Evolutionary conservation across 2,888 invertebrate species (phyloP).

Genomic region (Drosophila vallismaia): DNA sequence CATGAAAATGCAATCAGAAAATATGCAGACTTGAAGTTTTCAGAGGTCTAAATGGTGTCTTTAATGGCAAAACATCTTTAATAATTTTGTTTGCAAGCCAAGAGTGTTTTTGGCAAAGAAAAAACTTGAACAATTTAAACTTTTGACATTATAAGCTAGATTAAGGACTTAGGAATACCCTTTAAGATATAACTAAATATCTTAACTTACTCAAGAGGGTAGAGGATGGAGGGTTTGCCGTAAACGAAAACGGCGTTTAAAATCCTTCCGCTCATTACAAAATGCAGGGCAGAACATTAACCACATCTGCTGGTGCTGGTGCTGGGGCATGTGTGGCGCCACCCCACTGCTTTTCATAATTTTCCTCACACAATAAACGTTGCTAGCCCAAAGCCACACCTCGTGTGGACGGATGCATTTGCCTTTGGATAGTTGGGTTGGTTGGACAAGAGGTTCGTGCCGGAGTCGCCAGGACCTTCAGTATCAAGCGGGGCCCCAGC

Average conservation of each 20-base stretch:
- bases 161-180: conserved; percentile 6
- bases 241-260: conserved; percentile 36
- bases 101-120: background rate
- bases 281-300: conserved; percentile 63
- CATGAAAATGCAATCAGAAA: conserved; percentile 56
- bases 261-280: conserved; percentile 71
- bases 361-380: conserved; percentile 61
- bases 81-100: background rate
- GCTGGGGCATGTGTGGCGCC: conserved; percentile 23
- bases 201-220: no score
- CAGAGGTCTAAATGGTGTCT: conserved; percentile 7
- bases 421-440: conserved; percentile 13
- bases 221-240: background rate
- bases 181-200: background rate
- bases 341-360: conserved; percentile 64
- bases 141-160: background rate
- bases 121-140: background rate
- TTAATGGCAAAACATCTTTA: conserved; percentile 1
- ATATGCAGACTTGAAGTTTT: conserved; percentile 30
- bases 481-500: conserved; percentile 3
- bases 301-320: conserved; percentile 50
- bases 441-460: conserved; percentile 18
- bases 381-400: conserved; percentile 59
- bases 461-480: conserved; percentile 5
- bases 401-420: conserved; percentile 15